Evolutionary conservation across 2,888 invertebrate genomes (phyloP).

Genomic region (Melinaea marsaeus): DNA sequence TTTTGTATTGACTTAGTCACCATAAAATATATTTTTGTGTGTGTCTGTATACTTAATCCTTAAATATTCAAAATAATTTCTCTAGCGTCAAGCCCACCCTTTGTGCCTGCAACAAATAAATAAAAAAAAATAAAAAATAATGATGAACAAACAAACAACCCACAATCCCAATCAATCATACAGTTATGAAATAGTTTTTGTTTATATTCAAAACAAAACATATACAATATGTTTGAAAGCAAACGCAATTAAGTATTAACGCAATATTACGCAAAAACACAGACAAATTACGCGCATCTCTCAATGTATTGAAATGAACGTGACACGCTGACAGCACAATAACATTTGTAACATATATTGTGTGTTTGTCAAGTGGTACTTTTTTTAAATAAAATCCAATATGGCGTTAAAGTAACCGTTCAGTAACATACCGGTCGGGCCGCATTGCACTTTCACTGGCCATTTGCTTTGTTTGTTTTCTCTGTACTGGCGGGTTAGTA

Average conservation of each 20-base stretch:
- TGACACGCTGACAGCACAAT: not conserved
- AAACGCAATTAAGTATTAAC: constrained; percentile 2
- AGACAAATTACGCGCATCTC: constrained; percentile 27
- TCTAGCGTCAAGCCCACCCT: no score
- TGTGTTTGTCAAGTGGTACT: not conserved
- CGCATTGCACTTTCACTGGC: constrained; percentile 49
- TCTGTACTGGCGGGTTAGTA: constrained; percentile 30
- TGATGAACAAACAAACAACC: no score
- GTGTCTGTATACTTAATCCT: no score
- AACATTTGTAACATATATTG: constrained; percentile 15
- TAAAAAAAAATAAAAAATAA: no score
- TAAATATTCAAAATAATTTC: no score
- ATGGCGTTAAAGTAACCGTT: not conserved
- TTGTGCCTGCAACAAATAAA: no score
- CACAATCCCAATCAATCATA: not conserved
- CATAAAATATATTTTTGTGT: no score
- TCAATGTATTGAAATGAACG: constrained; percentile 15
- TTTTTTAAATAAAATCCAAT: no score
- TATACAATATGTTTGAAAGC: not conserved
- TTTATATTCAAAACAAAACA: not conserved
- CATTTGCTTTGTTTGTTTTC: constrained; percentile 40
- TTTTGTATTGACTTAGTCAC: no score
- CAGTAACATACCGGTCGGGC: constrained; percentile 29
- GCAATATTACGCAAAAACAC: constrained; percentile 9
- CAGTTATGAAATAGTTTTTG: not conserved